Base-by-base conservation (phyloP, 2,888 invertebrate genomes). In the Ormyrus nitidulus region DNA sequence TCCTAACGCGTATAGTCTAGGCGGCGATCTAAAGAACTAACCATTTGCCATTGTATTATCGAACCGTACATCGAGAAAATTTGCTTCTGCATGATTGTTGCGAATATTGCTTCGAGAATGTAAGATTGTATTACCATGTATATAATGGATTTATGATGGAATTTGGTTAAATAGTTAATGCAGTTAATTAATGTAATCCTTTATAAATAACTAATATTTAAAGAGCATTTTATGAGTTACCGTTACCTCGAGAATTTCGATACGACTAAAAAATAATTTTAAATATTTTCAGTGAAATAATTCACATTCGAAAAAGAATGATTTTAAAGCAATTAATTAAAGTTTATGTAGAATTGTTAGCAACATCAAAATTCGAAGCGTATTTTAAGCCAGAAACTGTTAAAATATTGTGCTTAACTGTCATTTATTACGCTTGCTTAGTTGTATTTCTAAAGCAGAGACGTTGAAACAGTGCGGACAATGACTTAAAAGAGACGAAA, bases 1-100 rank as follows among this genome's bases (percentile, higher is more conserved):
- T 85, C 86, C 53, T 71, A 72, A 62, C 84, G 84, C 84, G 83
- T 62, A 62, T 19, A 19, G 64, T 64, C 75, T 64, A 19, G 2
- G 54, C 54, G 82, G 6, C 6, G 84, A 85, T 84, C 84, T 86
- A 84, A 83, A 81, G 83, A 83, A 85, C 84, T 82, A 83, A 85
- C 83, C 84, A 84, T 83, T 19, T 83, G 84, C 49, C 49, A 70
- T 70, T 69, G 59, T 70, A 49, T 59, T 13, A 70, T 59, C 59
- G 49, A 70, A 49, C 1, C 19, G 64, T 58, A 34, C 49, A 59
- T 58, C 56, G 69, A 8, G 53, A 44, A 69, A 69, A 69, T 44
- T 69, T 56, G 56, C 46, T 69, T 54, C 34, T 6, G n/a, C n/a
- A n/a, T n/a, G 19, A 19, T 19, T 19, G 1, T 19, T 11, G 54